phyloP scores from a whole-genome alignment of 2,113 vertebrate genomes.

The Cinclus mexicanus region DNA sequence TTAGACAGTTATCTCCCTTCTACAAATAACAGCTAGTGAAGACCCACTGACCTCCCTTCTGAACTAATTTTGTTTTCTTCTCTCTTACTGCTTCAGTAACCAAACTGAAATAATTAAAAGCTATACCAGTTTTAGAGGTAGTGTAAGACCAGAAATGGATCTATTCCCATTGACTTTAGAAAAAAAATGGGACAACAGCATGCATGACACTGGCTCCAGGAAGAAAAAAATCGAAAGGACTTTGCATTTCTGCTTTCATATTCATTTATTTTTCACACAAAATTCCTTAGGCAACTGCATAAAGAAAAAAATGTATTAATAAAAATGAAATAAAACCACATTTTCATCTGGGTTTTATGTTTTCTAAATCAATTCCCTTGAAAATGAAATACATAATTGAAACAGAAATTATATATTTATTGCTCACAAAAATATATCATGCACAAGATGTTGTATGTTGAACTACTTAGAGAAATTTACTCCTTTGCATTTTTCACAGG shows the following conservation, averaged over 20 bases:
- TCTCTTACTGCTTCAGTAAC: not conserved
- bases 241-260: not conserved
- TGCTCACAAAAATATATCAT: constrained; percentile 49
- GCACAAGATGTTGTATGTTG: constrained; percentile 52
- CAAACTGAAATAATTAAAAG: not conserved
- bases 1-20: not conserved
- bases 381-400: constrained; percentile 60
- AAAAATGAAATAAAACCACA: not conserved
- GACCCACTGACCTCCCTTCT: not conserved
- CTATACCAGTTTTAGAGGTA: not conserved
- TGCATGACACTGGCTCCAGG: not conserved
- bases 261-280: not conserved
- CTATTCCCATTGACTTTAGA: not conserved
- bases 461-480: constrained; percentile 62
- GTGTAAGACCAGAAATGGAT: not conserved
- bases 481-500: constrained; percentile 60
- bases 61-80: not conserved
- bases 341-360: constrained; percentile 33
- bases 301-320: not conserved
- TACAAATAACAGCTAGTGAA: not conserved
- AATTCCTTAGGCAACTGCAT: not conserved
- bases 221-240: not conserved
- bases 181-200: not conserved
- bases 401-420: constrained; percentile 62
- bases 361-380: constrained; percentile 45